A percentile compares a stretch with the other conserved stretches of the same genome.
These are phyloP conservation scores for Acestrorhynchus altus DNA, from an alignment of 2,797 vertebrate genomes.

Conservation along the genomic window DNA sequence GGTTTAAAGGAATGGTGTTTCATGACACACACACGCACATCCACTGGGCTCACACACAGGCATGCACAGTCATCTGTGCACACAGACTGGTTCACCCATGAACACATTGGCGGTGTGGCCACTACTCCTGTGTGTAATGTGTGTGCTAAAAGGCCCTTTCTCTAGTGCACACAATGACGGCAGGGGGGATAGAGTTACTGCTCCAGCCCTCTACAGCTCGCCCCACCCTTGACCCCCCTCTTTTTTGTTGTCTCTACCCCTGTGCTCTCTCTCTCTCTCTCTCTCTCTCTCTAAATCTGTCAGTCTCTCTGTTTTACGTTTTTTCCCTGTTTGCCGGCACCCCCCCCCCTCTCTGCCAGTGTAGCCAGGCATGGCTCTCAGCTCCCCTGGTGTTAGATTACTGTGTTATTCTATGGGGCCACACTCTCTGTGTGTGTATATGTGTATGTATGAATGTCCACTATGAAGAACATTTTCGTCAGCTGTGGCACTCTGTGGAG, in stretches of 20 bases:
- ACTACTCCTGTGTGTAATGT: conserved; percentile 37
- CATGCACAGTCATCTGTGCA: conserved; percentile 32
- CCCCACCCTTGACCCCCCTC: conserved; percentile 30
- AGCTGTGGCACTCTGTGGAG: conserved; percentile 22
- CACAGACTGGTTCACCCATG: conserved; percentile 19
- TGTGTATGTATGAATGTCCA: conserved; percentile 45
- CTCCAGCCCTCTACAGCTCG: conserved; percentile 16
- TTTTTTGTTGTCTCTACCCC: conserved; percentile 7
- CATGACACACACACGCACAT: conserved; percentile 1
- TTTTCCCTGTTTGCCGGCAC: not conserved
- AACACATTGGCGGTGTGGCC: conserved; percentile 1
- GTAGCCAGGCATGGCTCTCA: conserved; percentile 54
- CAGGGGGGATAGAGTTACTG: conserved; percentile 52
- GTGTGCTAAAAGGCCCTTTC: conserved; percentile 48
- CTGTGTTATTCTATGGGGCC: conserved; percentile 29
- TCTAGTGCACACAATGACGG: conserved; percentile 50
- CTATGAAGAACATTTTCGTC: conserved; percentile 36
- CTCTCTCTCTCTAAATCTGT: conserved; percentile 6
- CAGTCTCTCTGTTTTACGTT: not conserved
- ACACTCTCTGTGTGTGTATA: conserved; percentile 28
- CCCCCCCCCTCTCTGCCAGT: conserved; percentile 15
- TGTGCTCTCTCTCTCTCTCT: conserved; percentile 10
- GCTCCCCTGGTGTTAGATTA: conserved; percentile 57
- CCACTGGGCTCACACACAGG: not conserved
- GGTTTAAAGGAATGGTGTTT: conserved; percentile 26